A percentile compares a stretch with the other conserved stretches of the same genome.
Evolutionary conservation across 2,888 invertebrate species (phyloP).

Genomic region (Drosophila dives): DNA sequence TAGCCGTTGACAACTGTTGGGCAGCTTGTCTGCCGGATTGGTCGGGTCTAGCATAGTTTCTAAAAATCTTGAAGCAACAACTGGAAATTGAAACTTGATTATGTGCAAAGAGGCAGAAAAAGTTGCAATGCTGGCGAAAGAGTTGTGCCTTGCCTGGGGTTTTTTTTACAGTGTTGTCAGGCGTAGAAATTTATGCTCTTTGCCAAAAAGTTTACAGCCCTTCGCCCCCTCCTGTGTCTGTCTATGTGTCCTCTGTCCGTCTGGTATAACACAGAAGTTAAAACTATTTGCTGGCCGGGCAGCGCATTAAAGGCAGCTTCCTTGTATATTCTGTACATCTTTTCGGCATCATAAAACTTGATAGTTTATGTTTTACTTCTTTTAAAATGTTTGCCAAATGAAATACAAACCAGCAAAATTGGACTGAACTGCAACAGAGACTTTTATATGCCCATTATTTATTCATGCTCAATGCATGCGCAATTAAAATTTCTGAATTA

Average conservation of each 20-base stretch:
- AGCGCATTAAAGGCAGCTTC: constrained; percentile 63
- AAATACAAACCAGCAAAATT: constrained; percentile 49
- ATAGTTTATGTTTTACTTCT: constrained; percentile 71
- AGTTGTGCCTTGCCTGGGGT: constrained; percentile 13
- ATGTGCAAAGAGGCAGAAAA: constrained; percentile 79
- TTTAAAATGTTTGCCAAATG: constrained; percentile 51
- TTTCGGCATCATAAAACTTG: constrained; percentile 67
- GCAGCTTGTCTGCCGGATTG: constrained; percentile 46
- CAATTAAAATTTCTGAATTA: constrained; percentile 75
- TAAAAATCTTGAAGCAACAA: constrained; percentile 58
- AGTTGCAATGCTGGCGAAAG: constrained; percentile 42
- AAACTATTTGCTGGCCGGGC: constrained; percentile 65
- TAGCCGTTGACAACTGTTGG: constrained; percentile 71
- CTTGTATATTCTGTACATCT: constrained; percentile 58
- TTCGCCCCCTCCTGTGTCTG: constrained; percentile 22
- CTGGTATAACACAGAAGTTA: constrained; percentile 44
- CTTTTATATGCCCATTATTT: constrained; percentile 65
- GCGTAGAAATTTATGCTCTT: constrained; percentile 76
- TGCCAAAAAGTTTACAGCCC: constrained; percentile 71
- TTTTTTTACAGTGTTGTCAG: constrained; percentile 41
- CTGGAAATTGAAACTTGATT: constrained; percentile 83
- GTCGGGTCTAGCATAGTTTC: constrained; percentile 58
- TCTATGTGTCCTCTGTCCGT: constrained; percentile 19
- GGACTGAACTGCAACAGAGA: constrained; percentile 34
- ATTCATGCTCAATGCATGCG: constrained; percentile 73